These are phyloP conservation scores for Chaetorhynchus papuensis DNA, from an alignment of 2,113 vertebrate species.

Conservation along the genomic window DNA sequence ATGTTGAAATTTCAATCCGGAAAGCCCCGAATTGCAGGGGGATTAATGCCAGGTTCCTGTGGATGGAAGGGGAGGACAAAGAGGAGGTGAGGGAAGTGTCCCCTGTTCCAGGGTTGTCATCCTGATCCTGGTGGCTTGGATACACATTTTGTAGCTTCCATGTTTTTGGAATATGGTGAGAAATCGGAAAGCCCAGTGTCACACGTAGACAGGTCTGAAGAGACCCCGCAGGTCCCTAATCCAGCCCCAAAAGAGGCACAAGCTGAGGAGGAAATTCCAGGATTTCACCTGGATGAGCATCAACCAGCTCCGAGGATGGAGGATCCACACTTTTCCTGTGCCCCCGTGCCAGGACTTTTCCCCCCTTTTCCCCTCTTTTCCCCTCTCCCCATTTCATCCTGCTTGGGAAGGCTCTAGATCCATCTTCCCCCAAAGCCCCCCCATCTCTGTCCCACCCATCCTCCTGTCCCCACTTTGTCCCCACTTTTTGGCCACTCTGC, in stretches of 20 bases:
- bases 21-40: rapidly evolving
- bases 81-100: not conserved
- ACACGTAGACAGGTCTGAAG: not conserved
- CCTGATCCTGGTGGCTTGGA: not conserved
- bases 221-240: not conserved
- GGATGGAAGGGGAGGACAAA: not conserved
- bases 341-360: not conserved
- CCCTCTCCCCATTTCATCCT: not conserved
- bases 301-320: not conserved
- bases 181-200: not conserved
- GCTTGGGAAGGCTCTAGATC: not conserved
- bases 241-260: not conserved
- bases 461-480: not conserved
- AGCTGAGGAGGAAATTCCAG: not conserved
- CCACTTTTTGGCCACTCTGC: not conserved
- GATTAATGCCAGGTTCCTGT: not conserved
- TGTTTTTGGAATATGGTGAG: not conserved
- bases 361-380: not conserved
- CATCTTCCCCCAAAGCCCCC: not conserved
- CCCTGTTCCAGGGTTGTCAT: not conserved
- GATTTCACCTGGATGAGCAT: not conserved
- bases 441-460: not conserved
- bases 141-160: not conserved
- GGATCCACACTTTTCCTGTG: not conserved
- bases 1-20: rapidly evolving